Conservation (phyloP, 2,113 vertebrate genomes). For the Megaptera novaeangliae region DNA sequence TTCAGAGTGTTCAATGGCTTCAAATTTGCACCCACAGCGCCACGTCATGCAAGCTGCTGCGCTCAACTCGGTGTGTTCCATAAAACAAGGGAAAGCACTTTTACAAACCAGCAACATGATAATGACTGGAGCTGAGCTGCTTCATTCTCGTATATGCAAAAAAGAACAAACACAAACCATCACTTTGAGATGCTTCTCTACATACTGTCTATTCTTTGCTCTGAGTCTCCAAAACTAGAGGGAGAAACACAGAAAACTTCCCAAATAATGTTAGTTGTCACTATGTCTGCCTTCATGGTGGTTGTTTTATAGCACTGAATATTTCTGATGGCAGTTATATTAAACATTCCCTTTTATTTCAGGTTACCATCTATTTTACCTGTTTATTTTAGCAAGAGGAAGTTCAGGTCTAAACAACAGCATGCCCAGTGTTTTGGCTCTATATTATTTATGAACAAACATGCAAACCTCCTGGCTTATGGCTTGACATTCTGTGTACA, state of each 20-base stretch:
- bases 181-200: not conserved
- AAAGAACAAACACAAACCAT: not conserved
- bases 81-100: slow-evolving; percentile 50
- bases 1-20: slow-evolving; percentile 46
- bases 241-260: not conserved
- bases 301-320: not conserved
- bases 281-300: not conserved
- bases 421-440: not conserved
- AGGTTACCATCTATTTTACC: not conserved
- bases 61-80: slow-evolving; percentile 16
- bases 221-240: not conserved
- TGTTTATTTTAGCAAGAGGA: slow-evolving; percentile 37
- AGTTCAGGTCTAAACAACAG: not conserved
- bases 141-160: slow-evolving; percentile 6
- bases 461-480: not conserved
- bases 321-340: slow-evolving; percentile 3
- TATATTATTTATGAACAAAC: not conserved
- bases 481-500: not conserved
- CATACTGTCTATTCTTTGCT: not conserved
- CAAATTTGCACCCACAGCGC: slow-evolving; percentile 29
- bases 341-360: not conserved
- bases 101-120: slow-evolving; percentile 44
- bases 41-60: not conserved
- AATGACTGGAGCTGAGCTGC: not conserved
- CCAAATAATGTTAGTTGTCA: not conserved